Conservation (phyloP, 1,140 invertebrate genomes). For the Tetraneura akinire region DNA sequence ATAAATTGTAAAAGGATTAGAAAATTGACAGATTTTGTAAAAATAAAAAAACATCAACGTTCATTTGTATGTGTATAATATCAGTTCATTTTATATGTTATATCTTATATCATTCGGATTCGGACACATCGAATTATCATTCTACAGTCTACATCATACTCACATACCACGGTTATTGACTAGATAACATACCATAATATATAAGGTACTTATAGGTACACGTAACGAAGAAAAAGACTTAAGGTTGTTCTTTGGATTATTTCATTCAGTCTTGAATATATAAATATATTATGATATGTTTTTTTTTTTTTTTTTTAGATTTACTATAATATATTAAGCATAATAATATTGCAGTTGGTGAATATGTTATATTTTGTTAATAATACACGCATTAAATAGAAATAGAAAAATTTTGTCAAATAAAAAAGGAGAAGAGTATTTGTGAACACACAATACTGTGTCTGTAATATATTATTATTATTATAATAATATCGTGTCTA, state of each 20-base stretch:
- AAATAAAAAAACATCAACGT: too few relatives aligned
- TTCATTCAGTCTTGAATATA: background rate
- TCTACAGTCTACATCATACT: too few relatives aligned
- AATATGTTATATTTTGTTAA: too few relatives aligned
- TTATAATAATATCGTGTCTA: background rate
- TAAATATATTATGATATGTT: background rate
- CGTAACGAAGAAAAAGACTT: background rate
- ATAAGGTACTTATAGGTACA: background rate
- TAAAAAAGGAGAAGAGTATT: background rate
- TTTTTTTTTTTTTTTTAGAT: background rate
- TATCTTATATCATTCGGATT: too few relatives aligned
- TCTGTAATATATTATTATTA: background rate
- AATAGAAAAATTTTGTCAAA: background rate
- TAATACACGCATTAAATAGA: background rate
- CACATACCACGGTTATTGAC: too few relatives aligned
- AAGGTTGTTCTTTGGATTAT: constrained; percentile 31
- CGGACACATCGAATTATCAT: too few relatives aligned
- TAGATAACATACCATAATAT: too few relatives aligned
- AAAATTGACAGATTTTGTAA: too few relatives aligned
- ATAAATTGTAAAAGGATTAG: too few relatives aligned
- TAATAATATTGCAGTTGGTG: background rate
- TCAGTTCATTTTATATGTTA: too few relatives aligned
- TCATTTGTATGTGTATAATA: too few relatives aligned
- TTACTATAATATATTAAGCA: background rate
- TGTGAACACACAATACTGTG: background rate